Conservation (phyloP, 1,140 invertebrate species). For the Andrena cerasifolii region DNA sequence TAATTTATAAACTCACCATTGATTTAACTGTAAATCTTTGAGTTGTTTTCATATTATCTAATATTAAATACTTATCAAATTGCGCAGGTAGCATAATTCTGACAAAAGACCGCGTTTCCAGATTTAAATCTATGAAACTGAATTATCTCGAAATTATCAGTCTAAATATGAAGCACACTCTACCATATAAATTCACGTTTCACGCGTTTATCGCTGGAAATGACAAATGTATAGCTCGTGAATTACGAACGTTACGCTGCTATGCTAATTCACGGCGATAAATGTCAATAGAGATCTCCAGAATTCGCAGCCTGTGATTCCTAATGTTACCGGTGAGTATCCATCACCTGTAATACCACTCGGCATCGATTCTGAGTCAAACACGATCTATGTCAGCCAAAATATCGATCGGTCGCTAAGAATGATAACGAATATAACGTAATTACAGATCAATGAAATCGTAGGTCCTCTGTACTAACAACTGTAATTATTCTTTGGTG, state of each 20-base stretch:
- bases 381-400: conserved; percentile 7
- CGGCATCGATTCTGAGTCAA: conserved; percentile 28
- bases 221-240: conserved; percentile 38
- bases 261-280: conserved; percentile 47
- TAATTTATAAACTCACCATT: too few species aligned
- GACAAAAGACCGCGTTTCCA: too few species aligned
- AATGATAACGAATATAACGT: conserved; percentile 45
- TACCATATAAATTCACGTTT: conserved; percentile 32
- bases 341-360: conserved; percentile 28
- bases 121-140: too few species aligned
- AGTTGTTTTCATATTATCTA: too few species aligned
- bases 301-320: conserved; percentile 45
- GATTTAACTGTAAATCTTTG: too few species aligned
- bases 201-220: conserved; percentile 25
- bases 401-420: conserved; percentile 32
- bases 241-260: conserved; percentile 29
- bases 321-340: conserved; percentile 46
- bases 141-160: conserved; percentile 23
- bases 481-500: too few species aligned
- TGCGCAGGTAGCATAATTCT: too few species aligned
- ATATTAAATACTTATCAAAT: too few species aligned
- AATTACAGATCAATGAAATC: too few species aligned
- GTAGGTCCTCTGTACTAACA: too few species aligned
- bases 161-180: not conserved
- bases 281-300: conserved; percentile 50